Evolutionary conservation across 2,888 invertebrate species (phyloP).

Genomic region (Steromphala cineraria): DNA sequence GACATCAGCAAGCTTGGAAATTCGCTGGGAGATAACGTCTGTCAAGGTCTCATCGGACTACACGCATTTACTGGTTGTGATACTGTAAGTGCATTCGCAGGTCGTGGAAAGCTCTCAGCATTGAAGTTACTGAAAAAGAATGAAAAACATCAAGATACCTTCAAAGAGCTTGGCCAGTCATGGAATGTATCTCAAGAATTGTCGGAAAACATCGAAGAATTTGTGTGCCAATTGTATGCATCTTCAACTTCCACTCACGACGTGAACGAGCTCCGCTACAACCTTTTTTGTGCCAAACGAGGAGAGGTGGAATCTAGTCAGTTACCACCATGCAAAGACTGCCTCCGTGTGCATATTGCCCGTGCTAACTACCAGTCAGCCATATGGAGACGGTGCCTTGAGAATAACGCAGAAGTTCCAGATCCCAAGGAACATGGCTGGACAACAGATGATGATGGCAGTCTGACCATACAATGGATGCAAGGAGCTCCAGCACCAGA

Average conservation of each 20-base stretch:
- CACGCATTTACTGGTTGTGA: background rate
- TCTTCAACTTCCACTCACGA: no score
- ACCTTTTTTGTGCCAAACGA: slow-evolving; percentile 24
- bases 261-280: no score
- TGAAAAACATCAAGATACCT: background rate
- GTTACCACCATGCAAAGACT: slow-evolving; percentile 31
- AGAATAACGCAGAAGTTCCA: slow-evolving; percentile 26
- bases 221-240: no score
- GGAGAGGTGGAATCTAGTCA: slow-evolving; percentile 26
- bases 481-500: slow-evolving; percentile 21
- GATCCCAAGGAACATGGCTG: slow-evolving; percentile 23
- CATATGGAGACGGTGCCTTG: slow-evolving; percentile 31
- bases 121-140: background rate
- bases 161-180: background rate
- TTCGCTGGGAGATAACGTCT: background rate
- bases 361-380: slow-evolving; percentile 37
- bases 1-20: background rate
- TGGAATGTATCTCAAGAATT: background rate
- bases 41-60: background rate
- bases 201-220: background rate
- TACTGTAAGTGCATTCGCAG: background rate
- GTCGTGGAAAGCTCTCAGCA: background rate
- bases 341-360: background rate
- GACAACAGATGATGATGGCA: slow-evolving; percentile 18
- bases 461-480: slow-evolving; percentile 8